Conservation (phyloP, 2,113 vertebrate genomes). For the Albula glossodonta region DNA sequence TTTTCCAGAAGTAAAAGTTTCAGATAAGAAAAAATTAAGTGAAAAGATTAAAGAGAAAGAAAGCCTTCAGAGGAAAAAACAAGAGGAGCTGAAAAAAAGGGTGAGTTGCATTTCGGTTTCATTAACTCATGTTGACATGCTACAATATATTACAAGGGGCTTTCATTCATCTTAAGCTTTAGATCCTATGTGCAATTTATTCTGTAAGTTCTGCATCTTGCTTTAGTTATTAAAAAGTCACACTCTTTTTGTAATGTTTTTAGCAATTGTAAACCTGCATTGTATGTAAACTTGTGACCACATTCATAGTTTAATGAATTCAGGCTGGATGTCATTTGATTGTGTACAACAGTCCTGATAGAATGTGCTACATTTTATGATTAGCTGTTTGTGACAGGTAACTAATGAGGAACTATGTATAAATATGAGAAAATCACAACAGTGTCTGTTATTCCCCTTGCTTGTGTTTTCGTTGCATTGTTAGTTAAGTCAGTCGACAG, state of each 20-base stretch:
- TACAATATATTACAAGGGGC: no score
- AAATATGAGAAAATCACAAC: background rate
- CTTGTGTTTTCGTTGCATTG: background rate
- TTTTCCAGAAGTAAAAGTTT: constrained; percentile 79
- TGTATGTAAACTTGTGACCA: no score
- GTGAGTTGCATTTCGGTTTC: constrained; percentile 56
- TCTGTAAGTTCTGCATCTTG: no score
- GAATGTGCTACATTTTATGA: background rate
- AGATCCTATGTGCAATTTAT: no score
- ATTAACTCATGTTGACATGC: no score
- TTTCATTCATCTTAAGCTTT: no score
- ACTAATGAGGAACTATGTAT: background rate
- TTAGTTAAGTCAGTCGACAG: constrained; percentile 73
- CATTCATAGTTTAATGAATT: no score
- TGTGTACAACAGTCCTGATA: no score
- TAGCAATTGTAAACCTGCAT: no score
- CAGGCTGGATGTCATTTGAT: background rate
- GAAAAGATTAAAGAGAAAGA: constrained; percentile 98
- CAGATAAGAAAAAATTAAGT: constrained; percentile 94
- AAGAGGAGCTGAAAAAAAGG: constrained; percentile 78
- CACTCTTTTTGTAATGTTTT: no score
- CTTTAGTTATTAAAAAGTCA: no score
- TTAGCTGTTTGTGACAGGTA: background rate
- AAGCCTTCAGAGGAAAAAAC: constrained; percentile 84
- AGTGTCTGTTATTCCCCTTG: background rate